phyloP scores from a whole-genome alignment of 2,797 vertebrate genomes.

The Anomalospiza imberbis region DNA sequence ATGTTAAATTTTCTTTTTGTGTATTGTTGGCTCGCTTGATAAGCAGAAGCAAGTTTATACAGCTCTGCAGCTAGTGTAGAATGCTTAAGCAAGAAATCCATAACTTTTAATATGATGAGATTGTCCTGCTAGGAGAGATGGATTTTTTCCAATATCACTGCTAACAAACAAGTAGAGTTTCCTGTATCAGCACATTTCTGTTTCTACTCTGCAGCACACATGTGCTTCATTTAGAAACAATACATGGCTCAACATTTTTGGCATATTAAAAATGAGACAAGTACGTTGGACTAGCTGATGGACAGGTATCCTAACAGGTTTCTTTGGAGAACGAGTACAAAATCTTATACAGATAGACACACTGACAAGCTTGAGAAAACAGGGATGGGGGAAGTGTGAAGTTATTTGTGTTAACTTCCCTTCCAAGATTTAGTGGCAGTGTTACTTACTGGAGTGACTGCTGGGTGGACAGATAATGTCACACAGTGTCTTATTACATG shows the following conservation, averaged over 20 bases:
- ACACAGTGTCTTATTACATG: conserved; percentile 49
- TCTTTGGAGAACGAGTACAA: conserved; percentile 25
- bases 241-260: conserved; percentile 49
- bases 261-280: conserved; percentile 46
- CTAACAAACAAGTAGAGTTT: conserved; percentile 85
- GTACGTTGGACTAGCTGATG: conserved; percentile 9
- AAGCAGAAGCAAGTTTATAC: conserved; percentile 93
- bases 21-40: conserved; percentile 86
- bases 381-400: neutral
- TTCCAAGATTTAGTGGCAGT: conserved; percentile 50
- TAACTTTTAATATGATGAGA: conserved; percentile 90
- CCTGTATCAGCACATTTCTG: conserved; percentile 71
- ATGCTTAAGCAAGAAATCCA: conserved; percentile 90
- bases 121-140: conserved; percentile 89
- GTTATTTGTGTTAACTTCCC: conserved; percentile 54
- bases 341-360: conserved; percentile 20
- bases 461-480: conserved; percentile 64
- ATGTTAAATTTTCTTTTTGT: conserved; percentile 69
- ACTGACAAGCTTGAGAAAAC: conserved; percentile 22
- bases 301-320: conserved; percentile 56
- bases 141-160: conserved; percentile 84
- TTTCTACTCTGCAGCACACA: conserved; percentile 53
- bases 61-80: conserved; percentile 87
- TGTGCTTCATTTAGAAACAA: conserved; percentile 67
- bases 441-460: conserved; percentile 53